These are phyloP conservation scores for Thecocarcelia acutangulata DNA, from an alignment of 2,888 invertebrate species.

Conservation along the genomic window DNA sequence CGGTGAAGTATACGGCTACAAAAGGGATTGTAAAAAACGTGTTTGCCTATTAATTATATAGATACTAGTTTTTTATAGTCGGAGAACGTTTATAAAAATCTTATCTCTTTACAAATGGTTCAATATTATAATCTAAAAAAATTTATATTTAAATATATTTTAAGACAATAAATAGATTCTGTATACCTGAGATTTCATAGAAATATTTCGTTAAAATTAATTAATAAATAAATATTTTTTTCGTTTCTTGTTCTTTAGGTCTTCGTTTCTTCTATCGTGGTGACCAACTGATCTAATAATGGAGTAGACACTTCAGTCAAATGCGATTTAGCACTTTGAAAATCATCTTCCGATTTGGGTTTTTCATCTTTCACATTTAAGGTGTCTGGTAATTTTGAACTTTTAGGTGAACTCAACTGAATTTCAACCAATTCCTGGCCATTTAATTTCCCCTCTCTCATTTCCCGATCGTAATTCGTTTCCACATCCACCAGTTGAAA, in stretches of 20 bases:
- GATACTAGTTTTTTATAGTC: too few relatives aligned
- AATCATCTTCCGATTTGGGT: slow-evolving; percentile 77
- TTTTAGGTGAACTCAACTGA: slow-evolving; percentile 72
- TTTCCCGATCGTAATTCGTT: slow-evolving; percentile 72
- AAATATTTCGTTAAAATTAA: slow-evolving; percentile 42
- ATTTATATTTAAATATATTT: neutral
- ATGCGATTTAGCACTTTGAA: slow-evolving; percentile 78
- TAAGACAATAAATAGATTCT: slow-evolving; percentile 29
- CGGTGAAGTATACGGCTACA: too few relatives aligned
- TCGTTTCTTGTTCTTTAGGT: slow-evolving; percentile 14
- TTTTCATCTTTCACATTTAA: slow-evolving; percentile 57
- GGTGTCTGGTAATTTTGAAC: slow-evolving; percentile 31
- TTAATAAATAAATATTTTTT: neutral
- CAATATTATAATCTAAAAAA: neutral
- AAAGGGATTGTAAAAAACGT: too few relatives aligned
- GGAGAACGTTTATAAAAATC: too few relatives aligned
- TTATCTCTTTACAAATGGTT: too few relatives aligned
- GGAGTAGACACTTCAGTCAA: slow-evolving; percentile 76
- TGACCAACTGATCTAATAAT: slow-evolving; percentile 70
- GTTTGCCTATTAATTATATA: too few relatives aligned
- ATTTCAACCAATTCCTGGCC: slow-evolving; percentile 71
- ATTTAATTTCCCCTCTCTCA: slow-evolving; percentile 28
- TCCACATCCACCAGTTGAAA: slow-evolving; percentile 78
- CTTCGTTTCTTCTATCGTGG: slow-evolving; percentile 41
- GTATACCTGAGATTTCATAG: slow-evolving; percentile 67